Conservation (phyloP, 2,888 invertebrate genomes). For the Conomelus anceps region DNA sequence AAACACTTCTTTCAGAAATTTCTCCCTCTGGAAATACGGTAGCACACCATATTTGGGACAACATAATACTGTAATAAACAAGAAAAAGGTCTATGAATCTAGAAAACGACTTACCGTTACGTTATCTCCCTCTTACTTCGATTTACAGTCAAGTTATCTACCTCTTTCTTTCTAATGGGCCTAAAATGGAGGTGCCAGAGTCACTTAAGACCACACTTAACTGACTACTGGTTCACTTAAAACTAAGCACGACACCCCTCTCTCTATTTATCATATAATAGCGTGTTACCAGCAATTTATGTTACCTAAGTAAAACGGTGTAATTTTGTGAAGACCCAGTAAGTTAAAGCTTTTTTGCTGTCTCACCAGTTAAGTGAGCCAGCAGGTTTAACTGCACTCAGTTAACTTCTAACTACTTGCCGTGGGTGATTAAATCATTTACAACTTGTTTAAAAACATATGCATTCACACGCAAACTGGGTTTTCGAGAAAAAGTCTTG, state of each 20-base stretch:
- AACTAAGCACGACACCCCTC: not conserved
- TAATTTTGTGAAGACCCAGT: not conserved
- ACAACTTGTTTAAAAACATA: not conserved
- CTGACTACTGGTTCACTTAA: not conserved
- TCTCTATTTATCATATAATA: not conserved
- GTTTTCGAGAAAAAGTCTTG: too few species aligned
- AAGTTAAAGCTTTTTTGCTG: not conserved
- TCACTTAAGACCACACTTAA: not conserved
- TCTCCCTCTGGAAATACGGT: too few species aligned
- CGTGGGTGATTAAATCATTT: not conserved
- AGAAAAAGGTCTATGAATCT: too few species aligned
- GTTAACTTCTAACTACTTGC: not conserved
- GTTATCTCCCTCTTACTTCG: too few species aligned
- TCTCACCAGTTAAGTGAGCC: too few species aligned
- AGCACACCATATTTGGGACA: too few species aligned
- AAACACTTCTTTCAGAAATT: too few species aligned
- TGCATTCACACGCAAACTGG: not conserved
- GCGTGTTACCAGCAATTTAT: not conserved
- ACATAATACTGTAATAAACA: too few species aligned
- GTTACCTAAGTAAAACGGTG: not conserved
- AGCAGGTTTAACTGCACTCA: not conserved
- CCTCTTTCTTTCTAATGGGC: not conserved
- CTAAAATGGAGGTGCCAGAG: not conserved
- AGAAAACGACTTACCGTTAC: too few species aligned
- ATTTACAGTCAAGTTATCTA: too few species aligned